Base-by-base conservation (phyloP, 2,888 invertebrate genomes). In the Melanchra persicariae region DNA sequence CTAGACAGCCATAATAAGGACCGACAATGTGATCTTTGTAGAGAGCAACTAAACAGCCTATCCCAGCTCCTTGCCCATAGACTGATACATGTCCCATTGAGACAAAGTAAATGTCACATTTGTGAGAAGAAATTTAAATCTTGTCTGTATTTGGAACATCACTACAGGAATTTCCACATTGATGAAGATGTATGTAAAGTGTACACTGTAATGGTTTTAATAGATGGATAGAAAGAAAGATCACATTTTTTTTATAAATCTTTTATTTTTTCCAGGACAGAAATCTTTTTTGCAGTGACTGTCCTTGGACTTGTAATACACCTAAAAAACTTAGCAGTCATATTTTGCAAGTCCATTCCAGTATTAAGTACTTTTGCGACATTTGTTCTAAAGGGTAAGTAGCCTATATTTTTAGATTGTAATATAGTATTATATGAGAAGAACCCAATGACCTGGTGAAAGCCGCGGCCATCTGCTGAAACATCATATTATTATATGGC, bases 51-150 rank as follows among this genome's bases (percentile, higher is more conserved):
- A n/a, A 70, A 58, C 19, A 84, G 87, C 12, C 87, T 89, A 83
- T 89, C 91, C 0, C 87, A 91, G 40, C 64, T 93, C 2, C 76
- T 93, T 0, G 85, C 89, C 0, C 95, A 95, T 71, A 86, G 94
- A 57, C 34, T 92, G 0, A 57, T 69, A 17, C 94, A 94, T 73
- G 60, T 93, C 8, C 87, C 89, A 0, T 30, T 64, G 0, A 81
- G 77, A 2, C 85, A 90, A 52, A 67, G 79, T 9, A 74, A 61
- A 40, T 94, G 94, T 70, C 91, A 93, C 55, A 76, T 93, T 22
- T 94, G 94, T 69, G 61, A 66, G 2, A 88, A 87, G 70, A 74
- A 71, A 43, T 89, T 74, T 68, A 64, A 45, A 4, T 69, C 86
- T 17, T 65, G 79, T 6, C 3, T 74, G 0, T 78, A 86, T 49